These are phyloP conservation scores for Allygus modestus DNA, from an alignment of 2,888 invertebrate genomes.

Conservation along the genomic window DNA sequence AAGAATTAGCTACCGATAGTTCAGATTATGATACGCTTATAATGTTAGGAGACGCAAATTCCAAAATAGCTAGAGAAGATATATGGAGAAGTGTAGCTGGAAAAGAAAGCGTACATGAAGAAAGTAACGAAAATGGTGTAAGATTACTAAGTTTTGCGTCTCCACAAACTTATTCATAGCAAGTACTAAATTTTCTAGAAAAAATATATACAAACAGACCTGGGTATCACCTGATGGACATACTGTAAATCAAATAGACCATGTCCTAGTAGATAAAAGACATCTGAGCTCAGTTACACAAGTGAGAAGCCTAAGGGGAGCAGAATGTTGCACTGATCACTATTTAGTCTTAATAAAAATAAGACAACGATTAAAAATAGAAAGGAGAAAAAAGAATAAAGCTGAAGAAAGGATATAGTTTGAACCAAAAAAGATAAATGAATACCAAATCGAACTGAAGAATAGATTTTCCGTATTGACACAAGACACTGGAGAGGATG, in stretches of 20 bases:
- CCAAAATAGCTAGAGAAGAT: slow-evolving; percentile 68
- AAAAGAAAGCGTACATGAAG: slow-evolving; percentile 63
- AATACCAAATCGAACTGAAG: neutral
- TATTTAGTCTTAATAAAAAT: slow-evolving; percentile 47
- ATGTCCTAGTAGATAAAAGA: slow-evolving; percentile 58
- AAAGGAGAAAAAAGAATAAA: slow-evolving; percentile 10
- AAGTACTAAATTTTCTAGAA: slow-evolving; percentile 27
- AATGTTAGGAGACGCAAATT: slow-evolving; percentile 67
- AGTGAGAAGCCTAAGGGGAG: slow-evolving; percentile 60
- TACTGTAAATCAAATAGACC: slow-evolving; percentile 62
- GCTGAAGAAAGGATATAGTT: slow-evolving; percentile 7
- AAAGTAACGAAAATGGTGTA: slow-evolving; percentile 56
- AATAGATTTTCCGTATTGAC: neutral
- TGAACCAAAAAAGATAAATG: slow-evolving; percentile 6
- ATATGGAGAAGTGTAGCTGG: slow-evolving; percentile 66
- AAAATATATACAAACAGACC: slow-evolving; percentile 40
- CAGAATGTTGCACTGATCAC: slow-evolving; percentile 61
- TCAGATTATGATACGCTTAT: slow-evolving; percentile 66
- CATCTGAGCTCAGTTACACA: slow-evolving; percentile 45
- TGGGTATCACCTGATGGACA: slow-evolving; percentile 65
- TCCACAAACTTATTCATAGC: too few species aligned
- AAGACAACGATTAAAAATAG: slow-evolving; percentile 38
- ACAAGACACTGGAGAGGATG: neutral
- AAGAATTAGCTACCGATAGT: slow-evolving; percentile 60
- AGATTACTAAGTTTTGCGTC: slow-evolving; percentile 58